Evolutionary conservation across 2,888 invertebrate genomes (phyloP).

Genomic region (Papilio elwesi): DNA sequence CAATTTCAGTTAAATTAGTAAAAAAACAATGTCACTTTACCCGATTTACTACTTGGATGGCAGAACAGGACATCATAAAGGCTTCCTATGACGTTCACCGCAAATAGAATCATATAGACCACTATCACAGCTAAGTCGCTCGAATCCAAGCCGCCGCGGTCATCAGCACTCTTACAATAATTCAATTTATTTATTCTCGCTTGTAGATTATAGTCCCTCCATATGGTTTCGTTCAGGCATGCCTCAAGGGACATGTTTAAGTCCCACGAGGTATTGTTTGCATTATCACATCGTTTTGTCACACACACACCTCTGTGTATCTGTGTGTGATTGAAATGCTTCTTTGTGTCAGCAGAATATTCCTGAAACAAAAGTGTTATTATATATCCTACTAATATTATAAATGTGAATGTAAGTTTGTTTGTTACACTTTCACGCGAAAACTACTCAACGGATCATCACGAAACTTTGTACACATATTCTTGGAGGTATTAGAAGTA

Average conservation of each 20-base stretch:
- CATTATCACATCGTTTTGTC: constrained; percentile 58
- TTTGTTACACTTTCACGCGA: too few species aligned
- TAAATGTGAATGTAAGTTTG: too few species aligned
- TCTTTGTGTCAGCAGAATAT: constrained; percentile 65
- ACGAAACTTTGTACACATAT: too few species aligned
- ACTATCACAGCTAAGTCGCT: constrained; percentile 63
- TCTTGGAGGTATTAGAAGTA: too few species aligned
- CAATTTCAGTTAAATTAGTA: too few species aligned
- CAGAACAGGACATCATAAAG: constrained; percentile 55
- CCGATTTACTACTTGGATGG: constrained; percentile 53
- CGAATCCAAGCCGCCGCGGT: constrained; percentile 53
- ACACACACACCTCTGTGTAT: constrained; percentile 74
- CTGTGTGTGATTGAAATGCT: constrained; percentile 74
- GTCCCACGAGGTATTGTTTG: constrained; percentile 49
- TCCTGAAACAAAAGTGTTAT: constrained; percentile 55
- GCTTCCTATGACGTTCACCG: constrained; percentile 66
- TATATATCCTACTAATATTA: too few species aligned
- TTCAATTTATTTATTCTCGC: constrained; percentile 56
- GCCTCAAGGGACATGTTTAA: constrained; percentile 59
- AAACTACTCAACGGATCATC: too few species aligned
- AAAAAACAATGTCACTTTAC: constrained; percentile 46
- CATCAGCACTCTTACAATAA: constrained; percentile 63
- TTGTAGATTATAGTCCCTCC: constrained; percentile 62
- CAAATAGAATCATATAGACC: constrained; percentile 61
- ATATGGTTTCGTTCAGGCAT: constrained; percentile 69